These are phyloP conservation scores for Rhabdophis nuchalis DNA, from an alignment of 2,797 vertebrate species.

Conservation along the genomic window DNA sequence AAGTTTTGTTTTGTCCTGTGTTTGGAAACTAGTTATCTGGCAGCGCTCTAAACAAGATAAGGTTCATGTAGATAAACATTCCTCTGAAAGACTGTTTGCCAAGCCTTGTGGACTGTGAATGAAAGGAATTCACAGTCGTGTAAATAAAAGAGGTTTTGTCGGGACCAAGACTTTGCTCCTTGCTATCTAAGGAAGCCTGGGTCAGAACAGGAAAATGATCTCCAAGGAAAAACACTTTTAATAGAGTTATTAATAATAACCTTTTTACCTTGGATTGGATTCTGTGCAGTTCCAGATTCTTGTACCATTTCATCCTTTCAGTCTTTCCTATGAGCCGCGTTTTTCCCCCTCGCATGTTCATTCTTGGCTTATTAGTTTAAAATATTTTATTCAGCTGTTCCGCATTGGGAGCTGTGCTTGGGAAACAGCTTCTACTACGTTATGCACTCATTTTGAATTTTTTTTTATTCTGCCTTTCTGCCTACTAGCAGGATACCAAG, in stretches of 20 bases:
- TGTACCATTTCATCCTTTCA: background rate
- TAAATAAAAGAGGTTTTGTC: too few species aligned
- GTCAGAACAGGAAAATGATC: background rate
- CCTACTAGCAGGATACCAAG: background rate
- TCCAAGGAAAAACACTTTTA: background rate
- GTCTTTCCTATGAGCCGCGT: background rate
- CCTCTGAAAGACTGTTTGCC: too few species aligned
- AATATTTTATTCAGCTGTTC: background rate
- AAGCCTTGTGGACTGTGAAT: too few species aligned
- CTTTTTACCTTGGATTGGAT: background rate
- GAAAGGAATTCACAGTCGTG: too few species aligned
- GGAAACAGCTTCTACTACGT: background rate
- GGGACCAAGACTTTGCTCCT: too few species aligned
- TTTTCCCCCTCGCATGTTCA: background rate
- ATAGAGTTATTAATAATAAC: too few species aligned
- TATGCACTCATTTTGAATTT: background rate
- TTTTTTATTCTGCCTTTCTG: background rate
- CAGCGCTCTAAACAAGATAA: too few species aligned
- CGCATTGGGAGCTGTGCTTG: background rate
- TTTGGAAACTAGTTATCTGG: too few species aligned
- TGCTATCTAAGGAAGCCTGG: too few species aligned
- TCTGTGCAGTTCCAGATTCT: background rate
- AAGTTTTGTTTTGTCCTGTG: too few species aligned
- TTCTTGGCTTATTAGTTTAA: background rate
- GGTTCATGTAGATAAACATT: too few species aligned